phyloP scores from a whole-genome alignment of 1,140 invertebrate genomes.

The Berghia stephanieae region DNA sequence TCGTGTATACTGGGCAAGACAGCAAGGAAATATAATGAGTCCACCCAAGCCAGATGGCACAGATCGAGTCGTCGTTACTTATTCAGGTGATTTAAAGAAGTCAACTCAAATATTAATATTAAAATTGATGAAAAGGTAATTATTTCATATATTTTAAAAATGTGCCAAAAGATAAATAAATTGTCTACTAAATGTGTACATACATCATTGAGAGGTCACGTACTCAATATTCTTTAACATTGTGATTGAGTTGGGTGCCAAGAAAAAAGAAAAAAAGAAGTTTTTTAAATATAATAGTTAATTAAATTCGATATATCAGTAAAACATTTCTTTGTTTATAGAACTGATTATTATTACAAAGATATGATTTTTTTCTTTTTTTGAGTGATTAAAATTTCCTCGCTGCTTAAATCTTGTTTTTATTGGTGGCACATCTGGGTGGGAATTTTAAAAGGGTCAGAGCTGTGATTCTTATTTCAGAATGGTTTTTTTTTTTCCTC shows the following conservation, averaged over 20 bases:
- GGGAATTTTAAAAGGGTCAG: no score
- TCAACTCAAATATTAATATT: background rate
- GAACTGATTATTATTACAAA: no score
- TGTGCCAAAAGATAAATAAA: background rate
- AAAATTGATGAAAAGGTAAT: background rate
- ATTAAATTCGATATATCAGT: no score
- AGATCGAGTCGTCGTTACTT: slow-evolving; percentile 78
- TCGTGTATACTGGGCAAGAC: slow-evolving; percentile 93
- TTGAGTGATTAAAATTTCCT: no score
- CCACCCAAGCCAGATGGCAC: slow-evolving; percentile 84
- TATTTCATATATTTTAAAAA: background rate
- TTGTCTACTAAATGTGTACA: background rate
- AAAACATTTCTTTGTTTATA: no score
- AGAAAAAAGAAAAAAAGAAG: no score
- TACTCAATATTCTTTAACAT: background rate
- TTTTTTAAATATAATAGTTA: no score
- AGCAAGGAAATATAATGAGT: slow-evolving; percentile 92
- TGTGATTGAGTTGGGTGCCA: background rate
- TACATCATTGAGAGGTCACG: background rate
- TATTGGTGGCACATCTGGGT: no score
- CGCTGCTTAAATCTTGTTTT: no score
- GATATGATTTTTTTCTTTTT: no score
- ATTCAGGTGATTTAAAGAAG: slow-evolving; percentile 64
- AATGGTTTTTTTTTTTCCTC: no score
- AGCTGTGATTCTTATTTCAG: no score